Evolutionary conservation across 2,113 vertebrate genomes (phyloP), one percentile per base, ranked within the genome.

Genomic region (Pithys albifrons): DNA sequence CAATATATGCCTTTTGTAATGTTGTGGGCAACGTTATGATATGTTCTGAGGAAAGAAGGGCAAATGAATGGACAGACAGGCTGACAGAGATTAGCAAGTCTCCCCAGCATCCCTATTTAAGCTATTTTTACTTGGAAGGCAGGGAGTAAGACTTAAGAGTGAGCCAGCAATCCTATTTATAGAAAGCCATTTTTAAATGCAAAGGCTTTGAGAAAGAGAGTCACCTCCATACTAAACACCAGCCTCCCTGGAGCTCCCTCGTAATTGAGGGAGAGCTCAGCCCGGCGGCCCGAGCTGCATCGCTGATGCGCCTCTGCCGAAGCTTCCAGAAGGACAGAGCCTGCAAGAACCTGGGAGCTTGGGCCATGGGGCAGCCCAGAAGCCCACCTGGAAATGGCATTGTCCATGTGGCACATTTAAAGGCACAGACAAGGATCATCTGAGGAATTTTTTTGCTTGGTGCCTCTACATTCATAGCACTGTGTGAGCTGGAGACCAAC

Each of bases 151-250:
- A 98, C 98, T 98, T 98, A 98, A 98, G 98, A 98, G 97, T 98
- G 98, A 98, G 98, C 97, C 98, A 98, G 98, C 97, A 97, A 93
- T 72, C 97, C 95, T 99, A 98, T 99, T 99, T 99, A 98, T 99
- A 99, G 98, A 96, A 95, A 93, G 79, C 89, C 96, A 86, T 98
- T 98, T 98, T 98, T 93, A 97, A 98, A 96, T 95, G 96, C 95
- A 97, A 94, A 88, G 69, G 94, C 92, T 96, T 80, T 81, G 91
- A 85, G 92, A 23, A 96, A 49, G 76, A 59, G 70, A 96, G 91
- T 96, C 91, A 89, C 96, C 92, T 97, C 95, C 84, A 58, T 57
- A 7, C 65, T 28, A 11, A 95, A 73, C 43, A 64, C 46, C 82
- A 48, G 37, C 54, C 74, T 90, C 92, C 84, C 67, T 91, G 77